A percentile compares a stretch with the other conserved stretches of the same genome.
Conservation (phyloP, 1,140 invertebrate species). For the Halesus radiatus region DNA sequence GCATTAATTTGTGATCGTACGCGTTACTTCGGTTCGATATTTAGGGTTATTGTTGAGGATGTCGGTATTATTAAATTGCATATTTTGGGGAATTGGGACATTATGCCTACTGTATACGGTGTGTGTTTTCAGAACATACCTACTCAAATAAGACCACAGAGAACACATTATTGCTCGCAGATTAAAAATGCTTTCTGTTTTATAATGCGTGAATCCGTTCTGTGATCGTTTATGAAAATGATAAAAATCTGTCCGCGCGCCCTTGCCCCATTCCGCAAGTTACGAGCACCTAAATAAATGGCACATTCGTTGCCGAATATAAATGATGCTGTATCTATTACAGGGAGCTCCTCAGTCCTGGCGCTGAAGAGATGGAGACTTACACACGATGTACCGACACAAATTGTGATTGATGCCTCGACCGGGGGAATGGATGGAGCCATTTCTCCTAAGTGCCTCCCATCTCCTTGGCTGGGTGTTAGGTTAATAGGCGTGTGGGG, state of each 20-base stretch:
- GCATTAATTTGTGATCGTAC: no score
- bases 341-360: neutral
- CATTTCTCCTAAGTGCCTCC: conserved; percentile 37
- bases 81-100: no score
- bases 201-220: no score
- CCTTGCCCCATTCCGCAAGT: neutral
- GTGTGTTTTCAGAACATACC: no score
- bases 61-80: no score
- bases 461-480: conserved; percentile 16
- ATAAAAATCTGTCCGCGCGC: neutral
- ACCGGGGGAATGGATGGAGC: conserved; percentile 27
- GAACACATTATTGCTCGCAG: no score
- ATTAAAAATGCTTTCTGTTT: no score
- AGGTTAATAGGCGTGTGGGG: conserved; percentile 18
- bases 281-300: conserved; percentile 44
- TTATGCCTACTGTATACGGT: no score
- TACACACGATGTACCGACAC: conserved; percentile 26
- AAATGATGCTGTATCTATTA: conserved; percentile 51
- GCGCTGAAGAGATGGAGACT: conserved; percentile 10
- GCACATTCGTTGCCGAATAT: conserved; percentile 42
- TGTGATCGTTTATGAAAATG: no score
- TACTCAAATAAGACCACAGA: no score
- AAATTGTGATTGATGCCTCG: conserved; percentile 50
- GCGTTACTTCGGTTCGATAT: no score
- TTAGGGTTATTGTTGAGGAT: no score